phyloP scores from a whole-genome alignment of 1,140 invertebrate genomes.

The Calliopsis andreniformis region DNA sequence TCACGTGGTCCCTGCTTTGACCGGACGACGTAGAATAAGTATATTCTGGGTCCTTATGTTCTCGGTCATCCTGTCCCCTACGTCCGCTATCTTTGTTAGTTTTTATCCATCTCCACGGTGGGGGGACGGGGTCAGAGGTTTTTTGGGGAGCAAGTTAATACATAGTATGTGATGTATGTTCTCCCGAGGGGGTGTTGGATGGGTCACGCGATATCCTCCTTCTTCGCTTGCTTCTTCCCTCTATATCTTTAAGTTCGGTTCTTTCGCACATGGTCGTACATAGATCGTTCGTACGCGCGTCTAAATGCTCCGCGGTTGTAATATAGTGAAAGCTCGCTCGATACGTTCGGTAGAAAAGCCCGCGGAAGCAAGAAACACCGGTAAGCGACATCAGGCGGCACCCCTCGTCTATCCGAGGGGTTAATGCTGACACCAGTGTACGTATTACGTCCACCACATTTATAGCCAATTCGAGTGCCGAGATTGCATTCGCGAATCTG shows the following conservation, averaged over 20 bases:
- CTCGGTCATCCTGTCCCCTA: slow-evolving; percentile 49
- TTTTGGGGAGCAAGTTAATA: not conserved
- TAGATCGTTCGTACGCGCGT: slow-evolving; percentile 27
- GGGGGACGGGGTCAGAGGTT: not conserved
- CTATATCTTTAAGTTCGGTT: slow-evolving; percentile 19
- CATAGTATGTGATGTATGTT: slow-evolving; percentile 14
- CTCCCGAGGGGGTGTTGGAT: not conserved
- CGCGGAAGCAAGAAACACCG: slow-evolving; percentile 73
- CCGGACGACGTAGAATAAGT: slow-evolving; percentile 77
- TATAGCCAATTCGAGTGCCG: slow-evolving; percentile 63
- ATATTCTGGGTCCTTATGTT: slow-evolving; percentile 59
- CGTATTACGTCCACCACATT: slow-evolving; percentile 52
- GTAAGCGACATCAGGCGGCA: slow-evolving; percentile 74
- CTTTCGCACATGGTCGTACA: slow-evolving; percentile 32
- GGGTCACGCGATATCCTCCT: slow-evolving; percentile 40
- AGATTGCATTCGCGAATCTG: slow-evolving; percentile 55
- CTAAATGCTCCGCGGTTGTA: slow-evolving; percentile 30
- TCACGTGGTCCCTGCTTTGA: slow-evolving; percentile 83
- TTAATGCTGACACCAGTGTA: slow-evolving; percentile 46
- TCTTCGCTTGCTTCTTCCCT: slow-evolving; percentile 36
- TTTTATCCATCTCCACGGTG: slow-evolving; percentile 8
- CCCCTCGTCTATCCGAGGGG: slow-evolving; percentile 48
- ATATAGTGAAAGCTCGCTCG: slow-evolving; percentile 60
- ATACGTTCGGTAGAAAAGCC: slow-evolving; percentile 57
- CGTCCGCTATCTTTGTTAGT: slow-evolving; percentile 29